Percentiles rank a stretch among this genome's conserved stretches.
Conservation (phyloP, 1,140 invertebrate genomes). For the Diuraphis noxia region DNA sequence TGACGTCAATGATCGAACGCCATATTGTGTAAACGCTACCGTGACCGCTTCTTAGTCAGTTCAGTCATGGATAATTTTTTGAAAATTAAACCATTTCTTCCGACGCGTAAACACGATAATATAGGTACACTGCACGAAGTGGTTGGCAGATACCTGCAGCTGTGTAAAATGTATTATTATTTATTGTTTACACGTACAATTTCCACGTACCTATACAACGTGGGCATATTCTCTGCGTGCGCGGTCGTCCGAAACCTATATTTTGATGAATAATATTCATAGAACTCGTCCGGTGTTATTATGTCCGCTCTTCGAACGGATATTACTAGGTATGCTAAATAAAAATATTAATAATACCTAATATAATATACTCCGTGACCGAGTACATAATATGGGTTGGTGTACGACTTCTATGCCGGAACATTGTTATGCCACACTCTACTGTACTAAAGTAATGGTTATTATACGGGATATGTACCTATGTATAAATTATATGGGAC, state of each 20-base stretch:
- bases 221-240: neutral
- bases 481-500: neutral
- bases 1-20: neutral
- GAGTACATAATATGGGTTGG: neutral
- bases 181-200: neutral
- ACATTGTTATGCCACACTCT: neutral
- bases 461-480: neutral
- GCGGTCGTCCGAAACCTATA: conserved; percentile 6
- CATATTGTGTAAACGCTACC: neutral
- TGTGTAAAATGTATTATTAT: neutral
- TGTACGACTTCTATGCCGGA: neutral
- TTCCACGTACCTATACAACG: neutral
- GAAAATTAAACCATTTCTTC: neutral
- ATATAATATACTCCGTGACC: neutral
- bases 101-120: neutral
- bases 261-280: neutral
- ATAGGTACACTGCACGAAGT: neutral
- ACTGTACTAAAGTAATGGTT: neutral
- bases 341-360: neutral
- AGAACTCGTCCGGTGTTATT: neutral
- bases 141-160: neutral
- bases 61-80: neutral
- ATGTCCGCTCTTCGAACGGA: neutral
- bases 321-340: neutral
- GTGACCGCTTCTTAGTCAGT: neutral